phyloP scores from a whole-genome alignment of 1,140 invertebrate genomes.

The Drosophila ironensis region DNA sequence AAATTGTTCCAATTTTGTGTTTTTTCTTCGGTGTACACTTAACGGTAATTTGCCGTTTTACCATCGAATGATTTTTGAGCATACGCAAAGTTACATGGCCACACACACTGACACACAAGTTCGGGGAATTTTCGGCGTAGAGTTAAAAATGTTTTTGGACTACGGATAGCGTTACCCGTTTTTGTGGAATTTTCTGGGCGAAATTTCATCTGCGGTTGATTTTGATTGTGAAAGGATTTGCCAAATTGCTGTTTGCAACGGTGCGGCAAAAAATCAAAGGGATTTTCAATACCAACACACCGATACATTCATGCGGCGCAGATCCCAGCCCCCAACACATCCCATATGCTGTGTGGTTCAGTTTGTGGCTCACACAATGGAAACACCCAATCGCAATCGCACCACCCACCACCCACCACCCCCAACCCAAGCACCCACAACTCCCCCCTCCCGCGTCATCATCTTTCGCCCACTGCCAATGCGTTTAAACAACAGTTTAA shows the following conservation, averaged over 20 bases:
- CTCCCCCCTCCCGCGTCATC: background rate
- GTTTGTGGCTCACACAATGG: slow-evolving; percentile 70
- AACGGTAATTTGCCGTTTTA: slow-evolving; percentile 76
- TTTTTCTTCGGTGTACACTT: slow-evolving; percentile 43
- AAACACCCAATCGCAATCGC: background rate
- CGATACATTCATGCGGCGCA: slow-evolving; percentile 59
- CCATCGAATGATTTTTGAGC: slow-evolving; percentile 66
- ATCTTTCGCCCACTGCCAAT: slow-evolving; percentile 39
- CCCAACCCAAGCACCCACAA: background rate
- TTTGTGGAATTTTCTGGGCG: slow-evolving; percentile 59
- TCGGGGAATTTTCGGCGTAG: slow-evolving; percentile 18
- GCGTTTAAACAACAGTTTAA: slow-evolving; percentile 79
- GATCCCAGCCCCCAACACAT: slow-evolving; percentile 2
- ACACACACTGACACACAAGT: background rate
- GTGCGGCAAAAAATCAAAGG: slow-evolving; percentile 79
- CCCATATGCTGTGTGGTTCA: slow-evolving; percentile 34
- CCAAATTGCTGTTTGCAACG: slow-evolving; percentile 79
- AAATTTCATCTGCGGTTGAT: slow-evolving; percentile 81
- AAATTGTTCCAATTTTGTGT: too few species aligned
- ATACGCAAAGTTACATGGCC: slow-evolving; percentile 25
- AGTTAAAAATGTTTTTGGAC: slow-evolving; percentile 41
- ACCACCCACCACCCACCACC: background rate
- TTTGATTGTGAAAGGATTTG: slow-evolving; percentile 82
- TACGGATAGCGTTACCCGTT: slow-evolving; percentile 41
- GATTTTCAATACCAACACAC: slow-evolving; percentile 77